These are phyloP conservation scores for Drosophila leonis DNA, from an alignment of 2,888 invertebrate species.

Conservation along the genomic window DNA sequence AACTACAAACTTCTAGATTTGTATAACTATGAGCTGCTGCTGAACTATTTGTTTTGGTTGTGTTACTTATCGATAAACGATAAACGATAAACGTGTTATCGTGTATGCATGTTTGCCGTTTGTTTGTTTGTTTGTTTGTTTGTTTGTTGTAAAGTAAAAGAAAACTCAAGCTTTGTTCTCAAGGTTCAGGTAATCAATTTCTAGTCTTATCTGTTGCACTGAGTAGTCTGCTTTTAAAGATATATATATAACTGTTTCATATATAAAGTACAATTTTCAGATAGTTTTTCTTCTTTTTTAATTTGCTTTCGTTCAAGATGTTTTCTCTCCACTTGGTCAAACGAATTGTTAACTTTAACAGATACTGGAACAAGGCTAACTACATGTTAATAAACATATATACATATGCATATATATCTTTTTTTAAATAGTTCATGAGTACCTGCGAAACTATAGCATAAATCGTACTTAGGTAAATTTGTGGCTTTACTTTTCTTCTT, in stretches of 20 bases:
- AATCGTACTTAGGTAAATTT: slow-evolving; percentile 60
- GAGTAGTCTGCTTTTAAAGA: slow-evolving; percentile 74
- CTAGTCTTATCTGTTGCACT: slow-evolving; percentile 80
- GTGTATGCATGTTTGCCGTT: slow-evolving; percentile 14
- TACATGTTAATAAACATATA: slow-evolving; percentile 21
- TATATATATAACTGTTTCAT: slow-evolving; percentile 28
- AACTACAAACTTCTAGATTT: background rate
- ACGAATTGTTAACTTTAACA: slow-evolving; percentile 53
- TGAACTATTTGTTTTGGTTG: background rate
- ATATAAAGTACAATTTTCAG: slow-evolving; percentile 58
- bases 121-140: slow-evolving; percentile 36
- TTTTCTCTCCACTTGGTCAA: slow-evolving; percentile 36
- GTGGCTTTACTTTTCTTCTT: slow-evolving; percentile 30
- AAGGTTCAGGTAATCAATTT: slow-evolving; percentile 80
- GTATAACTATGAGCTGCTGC: slow-evolving; percentile 11
- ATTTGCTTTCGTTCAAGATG: slow-evolving; percentile 11
- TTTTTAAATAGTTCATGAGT: slow-evolving; percentile 39
- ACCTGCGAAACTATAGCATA: slow-evolving; percentile 60
- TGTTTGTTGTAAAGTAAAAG: slow-evolving; percentile 64
- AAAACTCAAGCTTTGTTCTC: slow-evolving; percentile 78
- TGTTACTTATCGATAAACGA: slow-evolving; percentile 8
- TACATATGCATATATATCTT: background rate
- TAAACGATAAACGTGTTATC: slow-evolving; percentile 22
- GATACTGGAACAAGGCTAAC: slow-evolving; percentile 42
- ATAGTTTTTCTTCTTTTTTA: slow-evolving; percentile 43